Percentiles rank a stretch among this genome's conserved stretches.
Evolutionary conservation across 2,113 vertebrate species (phyloP).

Genomic region (Zosterops japonicus): DNA sequence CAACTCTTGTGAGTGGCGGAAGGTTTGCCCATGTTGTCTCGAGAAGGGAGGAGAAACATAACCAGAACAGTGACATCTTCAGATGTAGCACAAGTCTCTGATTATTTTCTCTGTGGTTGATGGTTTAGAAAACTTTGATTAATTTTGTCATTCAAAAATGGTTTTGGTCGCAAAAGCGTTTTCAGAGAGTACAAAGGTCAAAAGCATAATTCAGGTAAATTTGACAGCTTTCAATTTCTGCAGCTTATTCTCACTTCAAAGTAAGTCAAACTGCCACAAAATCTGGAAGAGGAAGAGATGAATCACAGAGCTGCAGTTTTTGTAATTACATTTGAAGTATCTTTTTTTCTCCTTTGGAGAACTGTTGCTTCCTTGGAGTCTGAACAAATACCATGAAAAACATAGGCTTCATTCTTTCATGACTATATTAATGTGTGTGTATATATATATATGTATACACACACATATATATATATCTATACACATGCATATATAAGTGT

Average conservation of each 20-base stretch:
- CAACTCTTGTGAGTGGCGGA: not conserved
- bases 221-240: not conserved
- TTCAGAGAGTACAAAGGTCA: not conserved
- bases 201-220: not conserved
- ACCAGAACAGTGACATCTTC: not conserved
- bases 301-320: not conserved
- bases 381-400: not conserved
- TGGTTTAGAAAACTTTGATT: not conserved
- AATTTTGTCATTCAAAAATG: not conserved
- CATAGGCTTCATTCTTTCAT: not conserved
- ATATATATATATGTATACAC: fast-evolving
- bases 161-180: not conserved
- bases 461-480: fast-evolving
- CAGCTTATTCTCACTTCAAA: not conserved
- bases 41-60: not conserved
- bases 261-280: not conserved
- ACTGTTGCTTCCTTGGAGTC: not conserved
- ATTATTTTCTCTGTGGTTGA: not conserved
- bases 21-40: not conserved
- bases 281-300: not conserved
- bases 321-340: not conserved
- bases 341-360: not conserved
- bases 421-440: fast-evolving
- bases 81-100: not conserved
- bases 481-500: fast-evolving